Percentiles rank a stretch among this genome's conserved stretches.
Evolutionary conservation across 2,888 invertebrate genomes (phyloP).

Genomic region (Chironomus tentans): DNA sequence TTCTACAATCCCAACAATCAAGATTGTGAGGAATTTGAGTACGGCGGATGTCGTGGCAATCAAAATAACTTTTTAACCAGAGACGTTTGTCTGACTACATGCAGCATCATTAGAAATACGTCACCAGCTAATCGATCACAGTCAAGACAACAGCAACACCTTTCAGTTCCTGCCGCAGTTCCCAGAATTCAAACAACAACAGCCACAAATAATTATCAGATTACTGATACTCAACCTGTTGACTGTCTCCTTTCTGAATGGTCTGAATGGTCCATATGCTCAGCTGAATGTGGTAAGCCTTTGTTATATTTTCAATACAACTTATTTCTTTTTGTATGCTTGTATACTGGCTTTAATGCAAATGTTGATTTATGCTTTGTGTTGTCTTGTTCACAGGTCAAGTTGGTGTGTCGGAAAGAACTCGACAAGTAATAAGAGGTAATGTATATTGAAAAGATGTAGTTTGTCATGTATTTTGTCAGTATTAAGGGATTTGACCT

Average conservation of each 20-base stretch:
- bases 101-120: constrained; percentile 36
- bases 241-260: constrained; percentile 70
- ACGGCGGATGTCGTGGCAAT: constrained; percentile 71
- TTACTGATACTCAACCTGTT: constrained; percentile 33
- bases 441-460: background rate
- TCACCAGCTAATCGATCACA: background rate
- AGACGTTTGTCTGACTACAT: constrained; percentile 66
- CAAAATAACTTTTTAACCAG: constrained; percentile 80
- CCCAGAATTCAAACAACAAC: constrained; percentile 24
- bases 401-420: background rate
- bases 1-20: constrained; percentile 65
- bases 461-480: too few relatives aligned
- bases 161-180: too few relatives aligned
- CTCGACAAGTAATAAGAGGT: background rate
- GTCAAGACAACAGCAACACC: constrained; percentile 24
- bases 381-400: background rate
- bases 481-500: too few relatives aligned
- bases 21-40: constrained; percentile 75
- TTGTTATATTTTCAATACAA: background rate
- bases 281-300: constrained; percentile 61
- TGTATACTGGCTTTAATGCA: too few relatives aligned
- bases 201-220: background rate
- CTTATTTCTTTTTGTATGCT: too few relatives aligned
- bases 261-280: constrained; percentile 78
- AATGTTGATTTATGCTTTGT: background rate